Evolutionary conservation across 2,797 vertebrate species (phyloP).

Genomic region (Gouania willdenowi): DNA sequence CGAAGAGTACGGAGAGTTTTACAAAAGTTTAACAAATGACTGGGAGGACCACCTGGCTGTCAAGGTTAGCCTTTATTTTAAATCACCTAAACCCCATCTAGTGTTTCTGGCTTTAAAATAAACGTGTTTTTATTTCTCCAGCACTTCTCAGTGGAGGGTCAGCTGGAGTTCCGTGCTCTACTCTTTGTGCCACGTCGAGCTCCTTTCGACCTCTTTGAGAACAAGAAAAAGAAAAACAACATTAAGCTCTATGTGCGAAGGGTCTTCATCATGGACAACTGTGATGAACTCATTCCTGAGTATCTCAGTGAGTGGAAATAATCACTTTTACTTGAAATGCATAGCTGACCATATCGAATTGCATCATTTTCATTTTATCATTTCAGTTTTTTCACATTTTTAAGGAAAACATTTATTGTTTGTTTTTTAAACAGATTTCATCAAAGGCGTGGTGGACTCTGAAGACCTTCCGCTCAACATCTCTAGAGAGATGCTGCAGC

Average conservation of each 20-base stretch:
- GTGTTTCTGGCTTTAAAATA: too few species aligned
- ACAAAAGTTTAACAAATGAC: constrained; percentile 94
- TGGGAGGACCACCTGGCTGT: constrained; percentile 96
- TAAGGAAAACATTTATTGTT: not conserved
- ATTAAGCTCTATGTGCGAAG: constrained; percentile 94
- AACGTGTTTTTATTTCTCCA: too few species aligned
- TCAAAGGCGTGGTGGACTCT: constrained; percentile 92
- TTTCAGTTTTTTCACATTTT: too few species aligned
- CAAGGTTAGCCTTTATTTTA: constrained; percentile 73
- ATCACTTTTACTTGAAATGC: too few species aligned
- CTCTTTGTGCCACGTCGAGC: constrained; percentile 87
- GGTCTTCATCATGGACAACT: constrained; percentile 98
- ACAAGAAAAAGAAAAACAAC: constrained; percentile 91
- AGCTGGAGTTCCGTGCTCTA: constrained; percentile 89
- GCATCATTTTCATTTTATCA: too few species aligned
- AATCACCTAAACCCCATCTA: too few species aligned
- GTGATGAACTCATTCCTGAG: constrained; percentile 93
- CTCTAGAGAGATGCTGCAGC: constrained; percentile 96
- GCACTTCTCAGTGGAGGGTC: constrained; percentile 83
- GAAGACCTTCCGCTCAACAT: constrained; percentile 94
- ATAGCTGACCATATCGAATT: too few species aligned
- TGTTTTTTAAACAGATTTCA: constrained; percentile 76
- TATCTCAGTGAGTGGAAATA: constrained; percentile 87
- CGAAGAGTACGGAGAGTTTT: constrained; percentile 92
- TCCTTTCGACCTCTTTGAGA: constrained; percentile 90